These are phyloP conservation scores for Lapara coniferarum DNA, from an alignment of 2,888 invertebrate genomes.

Conservation along the genomic window DNA sequence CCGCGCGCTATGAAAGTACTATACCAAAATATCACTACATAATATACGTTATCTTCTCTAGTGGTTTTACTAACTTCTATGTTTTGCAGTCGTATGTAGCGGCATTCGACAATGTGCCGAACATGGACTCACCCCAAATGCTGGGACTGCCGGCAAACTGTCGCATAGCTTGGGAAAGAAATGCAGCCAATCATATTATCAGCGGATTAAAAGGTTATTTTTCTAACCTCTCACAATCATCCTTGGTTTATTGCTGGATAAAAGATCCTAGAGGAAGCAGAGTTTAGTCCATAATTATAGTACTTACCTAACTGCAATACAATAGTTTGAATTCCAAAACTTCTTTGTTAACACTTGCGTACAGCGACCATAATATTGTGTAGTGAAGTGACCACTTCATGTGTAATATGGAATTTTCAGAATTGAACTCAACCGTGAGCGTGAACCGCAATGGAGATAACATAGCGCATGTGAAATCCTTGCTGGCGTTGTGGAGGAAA, in stretches of 20 bases:
- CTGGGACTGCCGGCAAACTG: constrained; percentile 95
- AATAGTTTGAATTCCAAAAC: too few species aligned
- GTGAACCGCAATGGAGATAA: constrained; percentile 82
- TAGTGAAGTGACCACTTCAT: neutral
- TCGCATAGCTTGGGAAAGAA: constrained; percentile 91
- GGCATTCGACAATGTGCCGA: constrained; percentile 87
- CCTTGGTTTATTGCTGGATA: too few species aligned
- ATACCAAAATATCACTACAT: neutral
- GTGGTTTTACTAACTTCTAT: neutral
- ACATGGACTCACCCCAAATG: constrained; percentile 88
- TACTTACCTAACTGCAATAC: too few species aligned
- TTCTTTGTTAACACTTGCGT: too few species aligned
- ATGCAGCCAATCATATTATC: constrained; percentile 85
- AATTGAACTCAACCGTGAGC: constrained; percentile 59
- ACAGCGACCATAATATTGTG: too few species aligned
- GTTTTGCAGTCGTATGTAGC: constrained; percentile 85
- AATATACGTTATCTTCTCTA: too few species aligned
- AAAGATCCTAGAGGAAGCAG: too few species aligned
- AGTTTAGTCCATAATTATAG: too few species aligned
- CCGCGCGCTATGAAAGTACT: constrained; percentile 27
- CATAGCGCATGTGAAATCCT: constrained; percentile 81
- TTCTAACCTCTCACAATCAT: too few species aligned
- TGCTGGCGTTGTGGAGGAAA: constrained; percentile 93
- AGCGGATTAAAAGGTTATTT: constrained; percentile 51
- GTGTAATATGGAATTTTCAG: constrained; percentile 44